A percentile compares a stretch with the other conserved stretches of the same genome.
Evolutionary conservation across 2,888 invertebrate genomes (phyloP).

Genomic region (Eremobia ochroleuca): DNA sequence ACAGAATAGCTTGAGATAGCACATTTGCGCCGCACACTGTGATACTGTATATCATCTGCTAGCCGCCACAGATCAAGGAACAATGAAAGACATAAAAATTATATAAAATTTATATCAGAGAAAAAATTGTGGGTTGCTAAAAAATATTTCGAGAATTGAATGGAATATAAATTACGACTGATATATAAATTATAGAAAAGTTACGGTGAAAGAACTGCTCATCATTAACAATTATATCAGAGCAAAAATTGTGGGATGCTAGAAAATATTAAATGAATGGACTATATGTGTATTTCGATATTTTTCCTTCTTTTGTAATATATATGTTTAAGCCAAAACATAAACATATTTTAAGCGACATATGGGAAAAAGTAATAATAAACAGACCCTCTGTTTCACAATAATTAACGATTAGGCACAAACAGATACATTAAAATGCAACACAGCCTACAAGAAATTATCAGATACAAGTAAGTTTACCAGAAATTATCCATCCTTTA

Average conservation of each 20-base stretch:
- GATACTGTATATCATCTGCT: slow-evolving; percentile 84
- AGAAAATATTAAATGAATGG: no score
- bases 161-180: no score
- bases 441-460: not conserved
- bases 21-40: slow-evolving; percentile 81
- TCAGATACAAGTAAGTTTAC: not conserved
- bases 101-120: no score
- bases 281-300: not conserved
- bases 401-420: not conserved
- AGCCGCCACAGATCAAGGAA: slow-evolving; percentile 66
- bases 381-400: not conserved
- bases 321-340: not conserved
- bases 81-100: slow-evolving; percentile 14
- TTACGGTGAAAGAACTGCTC: not conserved
- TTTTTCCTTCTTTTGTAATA: not conserved
- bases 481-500: not conserved
- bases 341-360: not conserved
- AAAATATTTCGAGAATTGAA: not conserved
- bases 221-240: not conserved
- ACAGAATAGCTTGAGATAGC: slow-evolving; percentile 80
- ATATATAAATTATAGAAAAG: slow-evolving; percentile 3
- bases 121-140: no score
- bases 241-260: not conserved
- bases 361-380: not conserved
- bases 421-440: not conserved